Evolutionary conservation across 2,797 vertebrate genomes (phyloP).

Genomic region (Lacerta agilis): DNA sequence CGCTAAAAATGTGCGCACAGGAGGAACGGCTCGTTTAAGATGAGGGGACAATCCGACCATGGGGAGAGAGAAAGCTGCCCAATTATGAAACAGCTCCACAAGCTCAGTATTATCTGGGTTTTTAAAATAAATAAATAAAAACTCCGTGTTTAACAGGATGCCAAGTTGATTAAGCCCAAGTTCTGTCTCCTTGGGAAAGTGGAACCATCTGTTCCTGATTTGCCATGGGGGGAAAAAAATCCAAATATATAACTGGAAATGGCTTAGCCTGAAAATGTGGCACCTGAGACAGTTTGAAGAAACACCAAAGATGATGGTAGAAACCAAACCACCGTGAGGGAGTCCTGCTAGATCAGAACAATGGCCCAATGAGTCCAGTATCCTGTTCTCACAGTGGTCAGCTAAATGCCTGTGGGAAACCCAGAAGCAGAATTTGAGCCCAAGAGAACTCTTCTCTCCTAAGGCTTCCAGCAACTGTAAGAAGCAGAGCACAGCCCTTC

Average conservation of each 20-base stretch:
- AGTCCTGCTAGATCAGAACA: not conserved
- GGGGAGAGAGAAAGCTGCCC: conserved; percentile 43
- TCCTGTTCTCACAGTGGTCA: too few relatives aligned
- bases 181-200: conserved; percentile 45
- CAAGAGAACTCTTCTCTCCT: too few relatives aligned
- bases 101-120: not conserved
- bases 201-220: conserved; percentile 31
- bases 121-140: not conserved
- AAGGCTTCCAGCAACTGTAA: not conserved
- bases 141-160: not conserved
- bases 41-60: not conserved
- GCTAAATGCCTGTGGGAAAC: too few relatives aligned
- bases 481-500: not conserved
- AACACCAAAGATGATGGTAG: not conserved
- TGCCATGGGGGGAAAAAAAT: conserved; percentile 20
- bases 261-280: conserved; percentile 33
- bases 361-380: not conserved
- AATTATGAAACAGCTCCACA: not conserved
- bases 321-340: not conserved
- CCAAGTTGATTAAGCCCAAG: conserved; percentile 19
- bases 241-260: conserved; percentile 52
- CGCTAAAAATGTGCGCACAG: conserved; percentile 40
- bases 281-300: not conserved
- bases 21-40: conserved; percentile 32
- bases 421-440: too few relatives aligned